Evolutionary conservation across 2,888 invertebrate genomes (phyloP).

Genomic region (Rhynchonema sp.): DNA sequence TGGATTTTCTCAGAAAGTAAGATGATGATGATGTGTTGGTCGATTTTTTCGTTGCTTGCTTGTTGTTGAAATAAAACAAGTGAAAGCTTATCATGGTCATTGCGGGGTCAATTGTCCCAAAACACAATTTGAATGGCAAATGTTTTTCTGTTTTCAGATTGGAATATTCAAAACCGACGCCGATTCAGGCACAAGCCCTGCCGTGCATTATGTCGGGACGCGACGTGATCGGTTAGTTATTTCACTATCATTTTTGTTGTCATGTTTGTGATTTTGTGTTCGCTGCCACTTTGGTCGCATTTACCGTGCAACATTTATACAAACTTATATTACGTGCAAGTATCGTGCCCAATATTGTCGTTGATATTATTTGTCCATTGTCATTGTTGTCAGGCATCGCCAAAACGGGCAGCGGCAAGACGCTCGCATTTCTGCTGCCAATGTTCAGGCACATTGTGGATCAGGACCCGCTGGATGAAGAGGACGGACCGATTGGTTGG

Average conservation of each 20-base stretch:
- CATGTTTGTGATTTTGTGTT: no score
- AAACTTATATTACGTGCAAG: no score
- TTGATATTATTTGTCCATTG: no score
- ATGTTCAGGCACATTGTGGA: conserved; percentile 92
- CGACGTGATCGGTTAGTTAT: conserved; percentile 88
- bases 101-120: neutral
- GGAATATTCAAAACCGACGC: conserved; percentile 84
- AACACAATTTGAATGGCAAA: neutral
- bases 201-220: conserved; percentile 69
- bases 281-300: no score
- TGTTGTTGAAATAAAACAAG: neutral
- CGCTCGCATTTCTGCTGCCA: conserved; percentile 84
- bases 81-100: no score
- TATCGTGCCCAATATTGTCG: no score
- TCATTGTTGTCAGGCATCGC: no score
- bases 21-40: neutral
- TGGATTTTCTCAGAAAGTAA: conserved; percentile 66
- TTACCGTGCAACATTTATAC: no score
- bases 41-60: neutral
- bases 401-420: conserved; percentile 96
- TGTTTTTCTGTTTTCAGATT: conserved; percentile 21
- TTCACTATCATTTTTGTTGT: no score
- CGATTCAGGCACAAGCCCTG: conserved; percentile 92
- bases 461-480: conserved; percentile 76
- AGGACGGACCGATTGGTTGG: conserved; percentile 71